Percentiles rank a stretch among this genome's conserved stretches.
Evolutionary conservation across 2,888 invertebrate species (phyloP).

Genomic region (Pristionchus entomophagus): DNA sequence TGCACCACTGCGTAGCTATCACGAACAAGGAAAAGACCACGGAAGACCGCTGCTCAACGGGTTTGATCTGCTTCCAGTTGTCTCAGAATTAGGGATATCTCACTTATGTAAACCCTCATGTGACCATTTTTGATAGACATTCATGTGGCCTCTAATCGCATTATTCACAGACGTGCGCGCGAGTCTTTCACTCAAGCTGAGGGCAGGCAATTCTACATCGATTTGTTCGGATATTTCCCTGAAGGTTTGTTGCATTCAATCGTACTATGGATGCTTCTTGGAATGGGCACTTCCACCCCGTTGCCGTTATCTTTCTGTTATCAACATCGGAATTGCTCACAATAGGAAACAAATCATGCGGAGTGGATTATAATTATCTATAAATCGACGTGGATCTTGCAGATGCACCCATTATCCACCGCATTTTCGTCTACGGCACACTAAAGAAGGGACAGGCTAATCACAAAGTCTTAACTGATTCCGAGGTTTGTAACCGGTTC

Average conservation of each 20-base stretch:
- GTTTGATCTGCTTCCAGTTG: too few species aligned
- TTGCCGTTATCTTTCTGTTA: too few species aligned
- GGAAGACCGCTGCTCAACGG: neutral
- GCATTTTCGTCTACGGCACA: conserved; percentile 93
- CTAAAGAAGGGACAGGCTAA: conserved; percentile 90
- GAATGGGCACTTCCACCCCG: too few species aligned
- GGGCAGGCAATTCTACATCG: neutral
- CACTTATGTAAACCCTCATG: too few species aligned
- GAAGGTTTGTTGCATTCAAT: neutral
- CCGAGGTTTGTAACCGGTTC: conserved; percentile 64
- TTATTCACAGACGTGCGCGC: neutral
- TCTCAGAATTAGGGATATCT: too few species aligned
- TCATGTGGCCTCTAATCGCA: too few species aligned
- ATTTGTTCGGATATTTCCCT: neutral
- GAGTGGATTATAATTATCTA: neutral
- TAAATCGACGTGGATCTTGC: neutral
- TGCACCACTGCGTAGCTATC: neutral
- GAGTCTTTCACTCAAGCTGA: neutral
- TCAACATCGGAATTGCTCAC: too few species aligned
- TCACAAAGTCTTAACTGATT: conserved; percentile 83
- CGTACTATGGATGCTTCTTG: neutral
- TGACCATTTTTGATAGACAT: too few species aligned
- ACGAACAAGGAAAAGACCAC: neutral
- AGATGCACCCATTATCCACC: neutral
- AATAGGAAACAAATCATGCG: neutral